Evolutionary conservation across 2,797 vertebrate genomes (phyloP).

Genomic region (Mareca penelope): DNA sequence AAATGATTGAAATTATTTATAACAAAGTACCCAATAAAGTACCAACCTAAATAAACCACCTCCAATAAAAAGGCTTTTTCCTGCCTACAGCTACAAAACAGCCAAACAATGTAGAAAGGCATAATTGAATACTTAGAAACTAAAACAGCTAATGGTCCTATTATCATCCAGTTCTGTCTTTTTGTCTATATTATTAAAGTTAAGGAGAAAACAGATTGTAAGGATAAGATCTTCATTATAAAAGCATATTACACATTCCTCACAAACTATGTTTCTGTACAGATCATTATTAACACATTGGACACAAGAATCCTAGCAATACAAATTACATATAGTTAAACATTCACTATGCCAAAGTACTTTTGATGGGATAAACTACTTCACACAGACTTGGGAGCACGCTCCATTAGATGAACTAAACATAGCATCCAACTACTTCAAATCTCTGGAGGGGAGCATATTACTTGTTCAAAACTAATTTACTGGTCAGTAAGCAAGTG

Average conservation of each 20-base stretch:
- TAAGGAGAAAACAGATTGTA: not conserved
- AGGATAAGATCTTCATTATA: not conserved
- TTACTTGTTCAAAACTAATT: not conserved
- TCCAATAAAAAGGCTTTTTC: not conserved
- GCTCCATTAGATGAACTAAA: not conserved
- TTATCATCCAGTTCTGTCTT: not conserved
- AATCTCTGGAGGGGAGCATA: not conserved
- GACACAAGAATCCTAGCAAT: not conserved
- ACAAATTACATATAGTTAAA: not conserved
- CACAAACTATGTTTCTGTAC: not conserved
- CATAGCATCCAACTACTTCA: not conserved
- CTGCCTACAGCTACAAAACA: not conserved
- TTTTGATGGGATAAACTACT: not conserved
- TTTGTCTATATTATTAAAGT: not conserved
- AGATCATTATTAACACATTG: not conserved
- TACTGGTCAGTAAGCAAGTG: conserved; percentile 1
- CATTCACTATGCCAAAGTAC: not conserved
- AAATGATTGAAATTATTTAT: conserved; percentile 14
- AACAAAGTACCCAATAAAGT: not conserved
- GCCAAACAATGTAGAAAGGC: not conserved
- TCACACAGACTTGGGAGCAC: not conserved
- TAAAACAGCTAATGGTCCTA: not conserved
- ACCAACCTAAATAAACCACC: not conserved
- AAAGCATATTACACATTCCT: not conserved
- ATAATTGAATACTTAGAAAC: not conserved